Base-by-base conservation (phyloP, 2,888 invertebrate species). In the Deroplatys truncata region DNA sequence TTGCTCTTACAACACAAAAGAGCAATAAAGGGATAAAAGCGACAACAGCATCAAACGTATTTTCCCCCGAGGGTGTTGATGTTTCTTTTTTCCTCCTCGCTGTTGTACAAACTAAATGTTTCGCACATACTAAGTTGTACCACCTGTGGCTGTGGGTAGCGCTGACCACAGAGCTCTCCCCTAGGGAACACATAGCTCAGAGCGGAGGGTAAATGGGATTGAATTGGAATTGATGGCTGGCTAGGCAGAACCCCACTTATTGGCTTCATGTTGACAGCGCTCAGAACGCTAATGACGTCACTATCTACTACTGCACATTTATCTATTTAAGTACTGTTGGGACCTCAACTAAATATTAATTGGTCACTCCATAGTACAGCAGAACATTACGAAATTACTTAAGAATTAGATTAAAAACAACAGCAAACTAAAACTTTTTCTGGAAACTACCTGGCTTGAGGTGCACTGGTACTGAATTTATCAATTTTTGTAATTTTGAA, bases 151-250 rank as follows among this genome's bases (percentile, higher is more conserved):
- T 72, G 56, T 72, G 56, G 20, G 20, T 20, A 72, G 20, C 25
- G 7, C 16, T 72, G 56, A 16, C 83, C 87, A 35, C 43, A 43
- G 31, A 82, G 83, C 35, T 29, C 15, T 28, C 86, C 82, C 43
- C 29, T 16, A 83, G 31, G 87, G 85, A 49, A 28, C 20, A 15
- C 25, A 43, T 25, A 20, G 82, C 83, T 31, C 87, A 82, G 83
- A 31, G 83, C n/a, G 83, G 87, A 25, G 82, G 29, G 87, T 28
- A 83, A 82, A 83, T 82, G 87, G 82, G 82, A 87, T 87, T 87
- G 56, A 87, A 87, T 87, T 87, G 87, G 87, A 83, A 87, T 87
- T 87, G 87, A 87, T 87, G 87, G 86, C 31, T 82, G 82, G 56
- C 16, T 72, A 72, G 56, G 56, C 56, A 72, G 56, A 72, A 16